These are phyloP conservation scores for Allolobophora icterica DNA, from an alignment of 2,888 invertebrate species.

Conservation along the genomic window DNA sequence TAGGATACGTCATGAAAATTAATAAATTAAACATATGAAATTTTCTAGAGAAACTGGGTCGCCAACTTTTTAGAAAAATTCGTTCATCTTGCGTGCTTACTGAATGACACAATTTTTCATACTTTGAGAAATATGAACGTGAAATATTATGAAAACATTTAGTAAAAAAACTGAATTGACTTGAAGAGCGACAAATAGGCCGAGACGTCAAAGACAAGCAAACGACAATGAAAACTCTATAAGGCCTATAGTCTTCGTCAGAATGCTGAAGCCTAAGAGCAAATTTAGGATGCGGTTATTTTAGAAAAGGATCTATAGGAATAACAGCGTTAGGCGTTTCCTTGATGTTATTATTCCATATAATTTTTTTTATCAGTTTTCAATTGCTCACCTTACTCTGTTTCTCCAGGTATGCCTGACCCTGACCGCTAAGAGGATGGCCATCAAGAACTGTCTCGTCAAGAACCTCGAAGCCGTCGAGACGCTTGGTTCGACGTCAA, in stretches of 20 bases:
- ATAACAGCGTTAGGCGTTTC: not conserved
- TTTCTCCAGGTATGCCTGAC: slow-evolving; percentile 80
- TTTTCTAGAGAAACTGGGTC: not conserved
- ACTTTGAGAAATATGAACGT: not conserved
- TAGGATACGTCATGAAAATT: too few species aligned
- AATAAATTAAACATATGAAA: not conserved
- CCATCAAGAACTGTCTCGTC: slow-evolving; percentile 96
- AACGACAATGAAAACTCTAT: not conserved
- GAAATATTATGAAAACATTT: too few species aligned
- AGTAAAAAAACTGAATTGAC: too few species aligned
- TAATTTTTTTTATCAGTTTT: not conserved
- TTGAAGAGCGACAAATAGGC: not conserved
- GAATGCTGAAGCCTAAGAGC: not conserved
- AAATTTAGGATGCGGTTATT: not conserved
- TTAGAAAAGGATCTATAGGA: not conserved
- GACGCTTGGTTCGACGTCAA: slow-evolving; percentile 96
- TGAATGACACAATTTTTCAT: not conserved
- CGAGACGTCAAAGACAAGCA: not conserved
- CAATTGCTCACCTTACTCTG: not conserved
- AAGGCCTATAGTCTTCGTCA: not conserved
- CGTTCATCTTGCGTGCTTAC: not conserved
- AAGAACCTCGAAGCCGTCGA: slow-evolving; percentile 99
- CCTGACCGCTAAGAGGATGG: slow-evolving; percentile 98
- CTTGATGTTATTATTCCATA: not conserved
- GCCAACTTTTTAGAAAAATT: not conserved